Evolutionary conservation across 92 coral and sea anemone genomes (phyloP).

Genomic region (Virgularia gustaviana): DNA sequence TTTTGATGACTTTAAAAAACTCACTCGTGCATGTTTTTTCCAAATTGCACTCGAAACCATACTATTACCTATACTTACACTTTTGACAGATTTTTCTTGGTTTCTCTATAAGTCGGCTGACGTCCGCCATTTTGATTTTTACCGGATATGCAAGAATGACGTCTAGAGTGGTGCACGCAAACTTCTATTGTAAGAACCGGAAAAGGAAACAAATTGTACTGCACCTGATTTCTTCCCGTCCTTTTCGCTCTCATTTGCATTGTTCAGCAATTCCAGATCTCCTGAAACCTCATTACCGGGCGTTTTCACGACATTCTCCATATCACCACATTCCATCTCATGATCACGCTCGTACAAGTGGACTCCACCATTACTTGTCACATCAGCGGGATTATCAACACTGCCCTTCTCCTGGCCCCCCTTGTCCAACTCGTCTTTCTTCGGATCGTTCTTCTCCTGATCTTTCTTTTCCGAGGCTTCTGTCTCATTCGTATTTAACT

Average conservation of each 20-base stretch:
- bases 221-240: constrained; percentile 48
- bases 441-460: constrained; percentile 34
- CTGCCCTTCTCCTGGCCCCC: constrained; percentile 55
- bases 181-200: background rate
- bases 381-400: constrained; percentile 8
- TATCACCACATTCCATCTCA: constrained; percentile 44
- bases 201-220: background rate
- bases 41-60: background rate
- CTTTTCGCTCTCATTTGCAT: background rate
- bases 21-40: no score
- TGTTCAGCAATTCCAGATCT: constrained; percentile 16
- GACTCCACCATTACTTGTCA: constrained; percentile 40
- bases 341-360: no score
- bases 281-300: constrained; percentile 3
- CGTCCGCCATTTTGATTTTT: no score
- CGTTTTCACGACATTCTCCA: constrained; percentile 40
- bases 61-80: background rate
- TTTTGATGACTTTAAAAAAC: no score
- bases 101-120: background rate
- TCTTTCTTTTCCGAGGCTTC: constrained; percentile 20
- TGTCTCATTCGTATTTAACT: no score
- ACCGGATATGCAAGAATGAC: no score
- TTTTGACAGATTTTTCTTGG: background rate
- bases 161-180: background rate
- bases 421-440: constrained; percentile 81